A percentile compares a stretch with the other conserved stretches of the same genome.
phyloP scores from a whole-genome alignment of 2,888 invertebrate species.

The Sarcophaga variegata region DNA sequence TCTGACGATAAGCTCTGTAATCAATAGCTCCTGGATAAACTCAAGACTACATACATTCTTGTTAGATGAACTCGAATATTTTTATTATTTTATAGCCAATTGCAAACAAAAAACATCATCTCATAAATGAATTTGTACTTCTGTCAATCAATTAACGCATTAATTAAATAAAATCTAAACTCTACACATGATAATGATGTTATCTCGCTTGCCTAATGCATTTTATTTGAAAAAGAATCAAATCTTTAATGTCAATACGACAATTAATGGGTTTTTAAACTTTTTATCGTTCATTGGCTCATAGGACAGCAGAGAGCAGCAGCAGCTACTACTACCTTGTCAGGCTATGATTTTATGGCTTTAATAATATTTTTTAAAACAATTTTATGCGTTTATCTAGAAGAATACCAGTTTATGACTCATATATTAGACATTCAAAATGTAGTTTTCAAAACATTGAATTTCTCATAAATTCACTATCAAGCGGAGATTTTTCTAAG shows the following conservation, averaged over 20 bases:
- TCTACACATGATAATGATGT: background rate
- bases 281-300: background rate
- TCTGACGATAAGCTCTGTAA: no score
- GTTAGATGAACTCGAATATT: no score
- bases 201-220: background rate
- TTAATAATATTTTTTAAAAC: no score
- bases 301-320: background rate
- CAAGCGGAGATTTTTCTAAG: background rate
- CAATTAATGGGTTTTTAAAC: background rate
- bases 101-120: no score
- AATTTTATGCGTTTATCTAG: background rate
- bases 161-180: background rate
- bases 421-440: conserved; percentile 13
- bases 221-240: background rate
- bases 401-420: conserved; percentile 30
- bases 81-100: no score
- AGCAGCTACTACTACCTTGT: background rate
- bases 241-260: background rate
- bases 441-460: background rate
- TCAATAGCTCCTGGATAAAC: no score
- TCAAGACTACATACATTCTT: no score
- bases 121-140: no score
- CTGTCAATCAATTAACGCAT: background rate
- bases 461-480: background rate
- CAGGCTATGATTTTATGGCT: background rate